These are phyloP conservation scores for Pandemis corylana DNA, from an alignment of 2,888 invertebrate genomes.

Conservation along the genomic window DNA sequence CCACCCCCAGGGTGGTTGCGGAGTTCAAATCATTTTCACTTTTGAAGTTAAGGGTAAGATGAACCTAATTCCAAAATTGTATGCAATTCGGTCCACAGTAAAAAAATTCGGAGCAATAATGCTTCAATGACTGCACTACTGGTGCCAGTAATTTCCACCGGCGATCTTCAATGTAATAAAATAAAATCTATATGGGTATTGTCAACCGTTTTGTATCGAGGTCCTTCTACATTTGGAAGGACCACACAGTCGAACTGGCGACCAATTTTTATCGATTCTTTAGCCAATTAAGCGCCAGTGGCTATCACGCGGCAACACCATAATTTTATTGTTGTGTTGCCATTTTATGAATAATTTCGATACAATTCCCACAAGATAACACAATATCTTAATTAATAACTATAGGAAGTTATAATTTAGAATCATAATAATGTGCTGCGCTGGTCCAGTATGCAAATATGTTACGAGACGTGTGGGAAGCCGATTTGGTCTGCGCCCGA, in stretches of 20 bases:
- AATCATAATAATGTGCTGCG: constrained; percentile 7
- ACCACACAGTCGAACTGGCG: background rate
- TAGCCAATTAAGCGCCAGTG: background rate
- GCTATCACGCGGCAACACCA: background rate
- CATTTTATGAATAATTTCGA: constrained; percentile 1
- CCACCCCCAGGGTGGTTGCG: no score
- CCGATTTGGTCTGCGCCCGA: constrained; percentile 9
- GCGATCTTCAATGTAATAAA: background rate
- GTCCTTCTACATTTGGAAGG: constrained; percentile 12
- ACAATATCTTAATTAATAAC: constrained; percentile 15
- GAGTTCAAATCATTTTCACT: no score
- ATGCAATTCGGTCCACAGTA: no score
- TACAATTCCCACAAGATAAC: constrained; percentile 20
- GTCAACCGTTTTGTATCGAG: background rate
- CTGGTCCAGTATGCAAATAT: constrained; percentile 26
- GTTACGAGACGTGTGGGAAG: constrained; percentile 23
- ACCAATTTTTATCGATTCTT: background rate
- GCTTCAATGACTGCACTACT: no score
- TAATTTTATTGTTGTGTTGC: background rate
- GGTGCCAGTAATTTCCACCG: no score
- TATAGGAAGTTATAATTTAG: constrained; percentile 21
- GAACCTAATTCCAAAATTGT: no score
- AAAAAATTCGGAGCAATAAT: no score
- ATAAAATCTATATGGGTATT: background rate
- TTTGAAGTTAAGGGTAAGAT: no score